Conservation (phyloP, 2,797 vertebrate genomes). For the Dipus sagitta region DNA sequence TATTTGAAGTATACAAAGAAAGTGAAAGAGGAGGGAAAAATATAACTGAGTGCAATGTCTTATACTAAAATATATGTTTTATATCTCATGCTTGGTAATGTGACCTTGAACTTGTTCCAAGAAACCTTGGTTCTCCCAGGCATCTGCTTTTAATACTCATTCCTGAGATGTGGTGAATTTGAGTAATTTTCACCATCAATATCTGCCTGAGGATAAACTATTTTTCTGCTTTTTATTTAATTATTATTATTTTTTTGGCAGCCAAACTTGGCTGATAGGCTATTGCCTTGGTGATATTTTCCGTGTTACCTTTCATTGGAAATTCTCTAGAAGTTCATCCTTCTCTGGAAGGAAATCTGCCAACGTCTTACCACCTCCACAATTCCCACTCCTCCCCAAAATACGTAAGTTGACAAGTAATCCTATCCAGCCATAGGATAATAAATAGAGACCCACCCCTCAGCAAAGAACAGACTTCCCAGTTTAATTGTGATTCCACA, state of each 20-base stretch:
- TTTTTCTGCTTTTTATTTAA: background rate
- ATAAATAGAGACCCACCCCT: background rate
- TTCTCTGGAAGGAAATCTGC: constrained; percentile 14
- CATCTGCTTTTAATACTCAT: background rate
- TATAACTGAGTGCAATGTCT: background rate
- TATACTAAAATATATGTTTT: constrained; percentile 41
- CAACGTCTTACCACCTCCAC: background rate
- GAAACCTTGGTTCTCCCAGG: background rate
- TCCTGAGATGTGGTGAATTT: background rate
- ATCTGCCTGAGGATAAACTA: background rate
- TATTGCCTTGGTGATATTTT: constrained; percentile 39
- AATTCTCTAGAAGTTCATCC: constrained; percentile 30
- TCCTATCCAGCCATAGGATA: background rate
- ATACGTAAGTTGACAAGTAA: background rate
- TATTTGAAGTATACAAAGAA: background rate
- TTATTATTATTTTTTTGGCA: constrained; percentile 15
- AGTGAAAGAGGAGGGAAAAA: background rate
- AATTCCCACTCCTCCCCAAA: background rate
- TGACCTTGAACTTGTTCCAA: constrained; percentile 33
- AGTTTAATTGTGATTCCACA: constrained; percentile 53
- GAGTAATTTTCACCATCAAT: constrained; percentile 9
- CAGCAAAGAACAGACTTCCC: constrained; percentile 11
- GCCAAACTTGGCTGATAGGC: background rate
- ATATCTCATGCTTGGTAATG: constrained; percentile 28
- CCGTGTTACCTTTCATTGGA: constrained; percentile 13